phyloP scores from a whole-genome alignment of 2,113 vertebrate genomes.

The Odontophorus gujanensis region DNA sequence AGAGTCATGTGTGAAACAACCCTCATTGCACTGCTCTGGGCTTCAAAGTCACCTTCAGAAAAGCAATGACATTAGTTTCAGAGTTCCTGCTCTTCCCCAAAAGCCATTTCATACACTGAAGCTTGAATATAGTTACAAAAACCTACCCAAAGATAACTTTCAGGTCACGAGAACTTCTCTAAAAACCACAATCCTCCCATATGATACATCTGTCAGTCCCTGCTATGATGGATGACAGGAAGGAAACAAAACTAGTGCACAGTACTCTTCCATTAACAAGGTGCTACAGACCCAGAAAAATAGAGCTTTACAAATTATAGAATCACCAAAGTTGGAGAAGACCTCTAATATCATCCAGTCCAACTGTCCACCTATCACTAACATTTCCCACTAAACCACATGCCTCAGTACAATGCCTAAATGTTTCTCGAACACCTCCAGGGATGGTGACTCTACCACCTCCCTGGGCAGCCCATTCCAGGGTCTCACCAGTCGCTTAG shows the following conservation, averaged over 20 bases:
- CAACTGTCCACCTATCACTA: too few relatives aligned
- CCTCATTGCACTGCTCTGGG: not conserved
- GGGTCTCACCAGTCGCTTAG: too few relatives aligned
- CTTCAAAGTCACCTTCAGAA: not conserved
- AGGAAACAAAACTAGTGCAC: not conserved
- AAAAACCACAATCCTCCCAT: not conserved
- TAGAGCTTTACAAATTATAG: not conserved
- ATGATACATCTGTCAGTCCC: not conserved
- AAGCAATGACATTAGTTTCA: not conserved
- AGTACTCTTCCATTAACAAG: not conserved
- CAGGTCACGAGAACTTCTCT: not conserved
- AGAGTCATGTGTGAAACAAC: not conserved
- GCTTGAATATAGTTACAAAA: not conserved
- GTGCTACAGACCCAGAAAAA: not conserved
- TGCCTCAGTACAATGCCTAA: too few relatives aligned
- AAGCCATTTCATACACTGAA: not conserved
- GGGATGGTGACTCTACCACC: too few relatives aligned
- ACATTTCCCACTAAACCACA: too few relatives aligned
- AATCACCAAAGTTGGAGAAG: too few relatives aligned
- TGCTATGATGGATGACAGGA: fast-evolving
- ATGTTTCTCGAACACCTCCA: too few relatives aligned
- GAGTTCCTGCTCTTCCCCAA: not conserved
- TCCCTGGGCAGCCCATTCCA: too few relatives aligned
- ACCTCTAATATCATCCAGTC: too few relatives aligned
- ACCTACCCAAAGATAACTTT: not conserved